A percentile compares a stretch with the other conserved stretches of the same genome.
Conservation (phyloP, 2,113 vertebrate genomes). For the Brachirus orientalis region DNA sequence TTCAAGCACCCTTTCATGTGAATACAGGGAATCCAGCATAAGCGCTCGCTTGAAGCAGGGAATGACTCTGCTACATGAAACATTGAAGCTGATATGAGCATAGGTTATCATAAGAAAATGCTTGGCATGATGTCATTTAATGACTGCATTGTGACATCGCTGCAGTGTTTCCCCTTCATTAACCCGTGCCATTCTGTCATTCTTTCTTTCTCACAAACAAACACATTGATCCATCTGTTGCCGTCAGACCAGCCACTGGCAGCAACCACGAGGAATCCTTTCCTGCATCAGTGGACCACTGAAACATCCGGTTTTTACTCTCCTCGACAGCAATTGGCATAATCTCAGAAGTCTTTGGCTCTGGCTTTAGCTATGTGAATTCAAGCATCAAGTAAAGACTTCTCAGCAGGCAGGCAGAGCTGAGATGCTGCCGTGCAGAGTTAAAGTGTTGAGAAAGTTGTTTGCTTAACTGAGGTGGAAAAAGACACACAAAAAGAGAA, state of each 20-base stretch:
- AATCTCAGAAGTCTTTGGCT: neutral
- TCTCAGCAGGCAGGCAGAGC: neutral
- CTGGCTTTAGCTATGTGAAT: neutral
- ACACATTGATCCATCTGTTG: neutral
- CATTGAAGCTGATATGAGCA: constrained; percentile 47
- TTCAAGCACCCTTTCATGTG: constrained; percentile 31
- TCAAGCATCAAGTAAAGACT: neutral
- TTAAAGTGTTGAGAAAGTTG: no score
- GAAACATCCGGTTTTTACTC: neutral
- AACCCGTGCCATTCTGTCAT: no score
- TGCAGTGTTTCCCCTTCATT: no score
- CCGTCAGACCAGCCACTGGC: neutral
- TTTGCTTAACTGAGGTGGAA: no score
- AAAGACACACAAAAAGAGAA: no score
- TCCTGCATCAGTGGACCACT: no score
- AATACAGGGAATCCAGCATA: constrained; percentile 3
- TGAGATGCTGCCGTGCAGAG: no score
- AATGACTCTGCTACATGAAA: constrained; percentile 66
- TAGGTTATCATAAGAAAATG: no score
- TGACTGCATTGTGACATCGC: no score
- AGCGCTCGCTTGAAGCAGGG: constrained; percentile 21
- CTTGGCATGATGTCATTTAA: no score
- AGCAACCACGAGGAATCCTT: neutral
- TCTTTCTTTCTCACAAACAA: no score
- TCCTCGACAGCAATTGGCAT: neutral